Conservation (phyloP, 2,797 vertebrate genomes). For the Tragelaphus eurycerus region DNA sequence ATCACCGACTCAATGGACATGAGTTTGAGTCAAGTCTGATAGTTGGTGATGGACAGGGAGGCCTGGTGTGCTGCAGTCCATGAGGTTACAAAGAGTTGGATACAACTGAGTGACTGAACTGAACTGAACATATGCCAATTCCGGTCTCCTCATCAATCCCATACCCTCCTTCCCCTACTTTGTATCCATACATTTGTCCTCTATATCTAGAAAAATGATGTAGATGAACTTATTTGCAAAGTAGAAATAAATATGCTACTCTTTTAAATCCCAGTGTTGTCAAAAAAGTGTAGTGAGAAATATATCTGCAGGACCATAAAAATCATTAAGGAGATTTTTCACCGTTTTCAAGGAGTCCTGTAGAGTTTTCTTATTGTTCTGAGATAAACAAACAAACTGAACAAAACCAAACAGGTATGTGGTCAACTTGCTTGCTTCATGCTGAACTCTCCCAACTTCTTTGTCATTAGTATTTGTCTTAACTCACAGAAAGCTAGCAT, state of each 20-base stretch:
- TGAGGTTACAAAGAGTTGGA: not conserved
- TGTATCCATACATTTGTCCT: not conserved
- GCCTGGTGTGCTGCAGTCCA: not conserved
- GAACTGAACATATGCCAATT: not conserved
- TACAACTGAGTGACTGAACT: not conserved
- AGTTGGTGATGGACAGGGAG: not conserved
- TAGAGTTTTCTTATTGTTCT: not conserved
- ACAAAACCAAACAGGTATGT: not conserved
- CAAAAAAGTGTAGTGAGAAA: not conserved
- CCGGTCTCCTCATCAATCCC: not conserved
- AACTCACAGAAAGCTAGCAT: not conserved
- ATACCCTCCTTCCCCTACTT: not conserved
- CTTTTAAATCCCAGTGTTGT: not conserved
- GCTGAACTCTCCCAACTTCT: not conserved
- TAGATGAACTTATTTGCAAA: not conserved
- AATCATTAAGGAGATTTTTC: not conserved
- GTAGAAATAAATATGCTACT: not conserved
- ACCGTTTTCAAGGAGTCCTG: not conserved
- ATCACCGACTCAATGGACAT: not conserved
- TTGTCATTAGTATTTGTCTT: not conserved
- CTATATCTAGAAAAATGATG: not conserved
- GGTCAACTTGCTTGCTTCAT: not conserved
- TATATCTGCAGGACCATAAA: not conserved
- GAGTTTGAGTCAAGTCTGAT: not conserved
- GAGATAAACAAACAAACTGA: not conserved